Base-by-base conservation (phyloP, 2,113 vertebrate genomes). In the Misgurnus mizolepis region DNA sequence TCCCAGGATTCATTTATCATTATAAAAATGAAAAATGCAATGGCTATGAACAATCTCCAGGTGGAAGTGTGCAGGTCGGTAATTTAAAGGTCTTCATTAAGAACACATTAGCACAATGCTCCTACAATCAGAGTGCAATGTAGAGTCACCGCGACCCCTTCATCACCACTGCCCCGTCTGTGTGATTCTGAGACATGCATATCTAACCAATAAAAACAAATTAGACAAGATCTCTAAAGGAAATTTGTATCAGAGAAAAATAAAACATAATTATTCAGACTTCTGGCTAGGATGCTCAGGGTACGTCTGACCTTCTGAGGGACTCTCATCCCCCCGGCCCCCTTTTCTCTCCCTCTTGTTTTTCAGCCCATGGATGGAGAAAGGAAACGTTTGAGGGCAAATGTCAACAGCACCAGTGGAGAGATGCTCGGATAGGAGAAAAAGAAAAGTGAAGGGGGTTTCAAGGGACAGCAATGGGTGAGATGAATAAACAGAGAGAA, bases 301-400 rank as follows among this genome's bases (percentile, higher is more conserved):
- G 87, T 83, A 85, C 43, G 86, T 90, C 88, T 91, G 89, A 91
- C 90, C 90, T 90, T 91, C 86, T 89, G 60, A 82, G 84, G 82
- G 82, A 85, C 87, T 79, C 73, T 76, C 84, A 80, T 73, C 75
- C 87, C 90, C 79, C 80, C 80, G 75, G 86, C 87, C 80, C 40
- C 80, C 5, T 34, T 58, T 72, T 41, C 50, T 83, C 85, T 81
- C 82, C 72, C 76, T 78, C 82, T 79, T 76, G 64, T 6, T 47
- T 12, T 43, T 27, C 39, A 18, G 18, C 43, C 17, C 58, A 62
- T 22, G 47, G 45, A 74, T 56, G 11, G 43, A 64, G 17, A 67
- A 70, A 17, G 22, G 6, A 17, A 71, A 60, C 34, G 50, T 78
- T 68, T 41, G 50, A 41, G 85, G 83, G 76, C 85, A 85, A 62